A percentile compares a stretch with the other conserved stretches of the same genome.
Conservation (phyloP, 2,888 invertebrate genomes). For the Mayetiola destructor region DNA sequence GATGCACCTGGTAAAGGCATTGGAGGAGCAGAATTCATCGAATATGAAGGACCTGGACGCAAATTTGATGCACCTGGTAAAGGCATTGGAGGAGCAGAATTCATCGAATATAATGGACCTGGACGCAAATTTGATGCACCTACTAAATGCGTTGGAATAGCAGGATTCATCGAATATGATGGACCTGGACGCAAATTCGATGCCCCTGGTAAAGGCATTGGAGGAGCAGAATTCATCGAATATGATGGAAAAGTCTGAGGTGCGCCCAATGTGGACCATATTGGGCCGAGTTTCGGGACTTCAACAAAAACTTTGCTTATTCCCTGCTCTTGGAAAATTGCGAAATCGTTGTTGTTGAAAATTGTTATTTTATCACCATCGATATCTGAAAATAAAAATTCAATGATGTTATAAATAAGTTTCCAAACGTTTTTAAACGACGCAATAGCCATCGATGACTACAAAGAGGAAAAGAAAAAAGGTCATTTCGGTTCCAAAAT, state of each 20-base stretch:
- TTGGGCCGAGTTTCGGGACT: conserved; percentile 67
- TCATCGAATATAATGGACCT: too few species aligned
- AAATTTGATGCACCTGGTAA: not conserved
- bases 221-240: not conserved
- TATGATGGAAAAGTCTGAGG: not conserved
- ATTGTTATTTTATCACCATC: conserved; percentile 31
- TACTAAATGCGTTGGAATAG: too few species aligned
- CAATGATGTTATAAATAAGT: not conserved
- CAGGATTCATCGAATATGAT: not conserved
- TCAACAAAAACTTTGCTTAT: conserved; percentile 18
- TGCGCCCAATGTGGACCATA: conserved; percentile 80
- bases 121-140: too few species aligned
- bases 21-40: not conserved
- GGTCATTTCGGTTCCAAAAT: too few species aligned
- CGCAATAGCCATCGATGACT: not conserved
- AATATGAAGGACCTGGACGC: too few species aligned
- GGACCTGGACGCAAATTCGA: too few species aligned
- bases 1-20: too few species aligned
- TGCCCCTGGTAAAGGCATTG: not conserved
- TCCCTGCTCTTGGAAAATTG: conserved; percentile 24
- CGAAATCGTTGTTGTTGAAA: conserved; percentile 25
- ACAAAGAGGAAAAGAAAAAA: not conserved
- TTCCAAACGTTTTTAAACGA: conserved; percentile 1
- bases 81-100: too few species aligned
- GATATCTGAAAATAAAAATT: conserved; percentile 20